These are phyloP conservation scores for Anas platyrhynchos DNA, from an alignment of 2,113 vertebrate genomes.

Conservation along the genomic window DNA sequence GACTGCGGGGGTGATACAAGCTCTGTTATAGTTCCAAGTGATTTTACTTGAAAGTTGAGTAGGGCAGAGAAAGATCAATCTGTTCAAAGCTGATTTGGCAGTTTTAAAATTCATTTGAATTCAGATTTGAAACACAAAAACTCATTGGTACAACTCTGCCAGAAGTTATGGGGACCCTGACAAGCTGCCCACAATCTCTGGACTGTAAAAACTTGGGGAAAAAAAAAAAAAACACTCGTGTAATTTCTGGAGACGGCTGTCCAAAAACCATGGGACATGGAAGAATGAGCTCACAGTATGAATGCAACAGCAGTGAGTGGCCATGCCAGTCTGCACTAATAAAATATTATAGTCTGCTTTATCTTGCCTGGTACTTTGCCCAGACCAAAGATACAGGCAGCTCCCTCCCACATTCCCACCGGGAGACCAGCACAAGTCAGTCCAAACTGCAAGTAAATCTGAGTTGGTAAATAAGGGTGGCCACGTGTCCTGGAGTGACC, in stretches of 20 bases:
- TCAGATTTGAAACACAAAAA: neutral
- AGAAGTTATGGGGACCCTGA: neutral
- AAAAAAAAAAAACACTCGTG: neutral
- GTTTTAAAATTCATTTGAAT: neutral
- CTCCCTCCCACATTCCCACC: fast-evolving
- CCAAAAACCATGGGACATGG: neutral
- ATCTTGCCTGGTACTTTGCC: fast-evolving
- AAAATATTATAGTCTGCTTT: neutral
- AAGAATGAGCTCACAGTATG: neutral
- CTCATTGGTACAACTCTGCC: neutral
- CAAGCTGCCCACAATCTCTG: neutral
- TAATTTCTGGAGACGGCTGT: neutral
- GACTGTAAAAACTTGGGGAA: neutral
- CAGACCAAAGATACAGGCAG: neutral
- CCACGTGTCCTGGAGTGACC: fast-evolving
- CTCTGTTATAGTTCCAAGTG: neutral
- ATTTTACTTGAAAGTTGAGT: neutral
- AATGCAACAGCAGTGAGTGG: neutral
- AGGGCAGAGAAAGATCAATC: neutral
- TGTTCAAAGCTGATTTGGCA: neutral
- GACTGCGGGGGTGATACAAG: neutral
- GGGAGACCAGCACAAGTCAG: neutral
- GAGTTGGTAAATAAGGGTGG: neutral
- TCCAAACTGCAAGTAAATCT: neutral
- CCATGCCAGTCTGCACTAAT: neutral